phyloP scores from a whole-genome alignment of 2,888 invertebrate species.

The Serrognathus titanus region DNA sequence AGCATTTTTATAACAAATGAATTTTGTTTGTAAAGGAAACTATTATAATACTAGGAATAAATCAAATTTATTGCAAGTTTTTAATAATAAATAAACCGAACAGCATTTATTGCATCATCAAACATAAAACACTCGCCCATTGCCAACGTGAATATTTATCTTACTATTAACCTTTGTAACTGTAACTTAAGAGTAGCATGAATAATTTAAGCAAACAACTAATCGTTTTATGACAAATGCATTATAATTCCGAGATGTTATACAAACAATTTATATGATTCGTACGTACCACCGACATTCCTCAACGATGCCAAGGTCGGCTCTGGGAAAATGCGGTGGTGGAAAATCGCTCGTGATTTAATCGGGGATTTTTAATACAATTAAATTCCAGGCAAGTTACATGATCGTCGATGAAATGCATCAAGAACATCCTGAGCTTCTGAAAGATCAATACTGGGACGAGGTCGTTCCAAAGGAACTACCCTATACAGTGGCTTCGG shows the following conservation, averaged over 20 bases:
- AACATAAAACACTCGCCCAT: too few relatives aligned
- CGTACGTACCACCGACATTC: not conserved
- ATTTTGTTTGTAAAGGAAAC: too few relatives aligned
- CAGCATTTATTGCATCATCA: too few relatives aligned
- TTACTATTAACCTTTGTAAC: too few relatives aligned
- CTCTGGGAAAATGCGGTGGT: too few relatives aligned
- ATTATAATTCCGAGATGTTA: not conserved
- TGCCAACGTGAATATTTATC: too few relatives aligned
- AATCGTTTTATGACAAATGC: not conserved
- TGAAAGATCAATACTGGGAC: conserved; percentile 93
- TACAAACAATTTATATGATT: not conserved
- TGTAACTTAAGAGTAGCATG: not conserved
- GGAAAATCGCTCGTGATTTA: too few relatives aligned
- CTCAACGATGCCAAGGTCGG: not conserved
- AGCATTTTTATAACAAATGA: too few relatives aligned
- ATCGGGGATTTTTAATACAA: too few relatives aligned
- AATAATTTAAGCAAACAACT: not conserved
- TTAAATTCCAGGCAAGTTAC: conserved; percentile 73
- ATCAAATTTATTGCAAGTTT: too few relatives aligned
- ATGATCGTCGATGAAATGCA: conserved; percentile 97
- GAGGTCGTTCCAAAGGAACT: conserved; percentile 86
- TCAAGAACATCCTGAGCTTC: conserved; percentile 87
- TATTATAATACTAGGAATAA: too few relatives aligned
- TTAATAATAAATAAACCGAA: too few relatives aligned
- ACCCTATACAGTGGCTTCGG: conserved; percentile 86